Evolutionary conservation across 2,113 vertebrate species (phyloP).

Genomic region (Dasypus novemcinctus): DNA sequence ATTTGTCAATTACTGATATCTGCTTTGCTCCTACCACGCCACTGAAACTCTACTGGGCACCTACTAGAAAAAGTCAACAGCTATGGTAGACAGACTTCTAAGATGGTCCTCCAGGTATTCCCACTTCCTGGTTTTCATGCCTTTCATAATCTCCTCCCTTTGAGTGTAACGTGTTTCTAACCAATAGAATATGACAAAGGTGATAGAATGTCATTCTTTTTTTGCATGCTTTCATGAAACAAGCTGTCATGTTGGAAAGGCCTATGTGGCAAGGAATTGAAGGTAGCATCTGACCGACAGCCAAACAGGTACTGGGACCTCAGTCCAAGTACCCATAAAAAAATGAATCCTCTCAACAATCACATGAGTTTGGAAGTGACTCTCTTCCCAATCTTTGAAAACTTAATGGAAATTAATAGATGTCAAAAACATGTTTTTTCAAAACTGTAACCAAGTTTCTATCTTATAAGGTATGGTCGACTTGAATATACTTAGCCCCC

Average conservation of each 20-base stretch:
- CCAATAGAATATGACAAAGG: neutral
- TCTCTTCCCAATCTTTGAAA: neutral
- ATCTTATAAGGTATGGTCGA: neutral
- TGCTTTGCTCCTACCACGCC: neutral
- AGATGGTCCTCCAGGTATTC: neutral
- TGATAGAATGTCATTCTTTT: neutral
- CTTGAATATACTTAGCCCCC: neutral
- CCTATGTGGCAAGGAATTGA: no score
- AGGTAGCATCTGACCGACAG: neutral
- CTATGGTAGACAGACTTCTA: neutral
- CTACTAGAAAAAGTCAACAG: neutral
- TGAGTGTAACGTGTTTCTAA: neutral
- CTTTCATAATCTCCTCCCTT: neutral
- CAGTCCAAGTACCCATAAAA: neutral
- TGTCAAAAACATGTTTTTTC: neutral
- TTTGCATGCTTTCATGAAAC: no score
- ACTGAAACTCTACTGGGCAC: neutral
- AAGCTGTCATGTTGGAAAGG: no score
- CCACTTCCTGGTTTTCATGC: neutral
- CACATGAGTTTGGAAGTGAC: neutral
- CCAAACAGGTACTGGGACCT: neutral
- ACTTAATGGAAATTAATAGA: neutral
- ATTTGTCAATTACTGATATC: neutral
- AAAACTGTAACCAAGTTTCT: neutral
- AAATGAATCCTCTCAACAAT: neutral